Evolutionary conservation across 92 coral and sea anemone genomes (phyloP), one percentile per base, ranked within the genome.

Genomic region (Phenganax marumi): DNA sequence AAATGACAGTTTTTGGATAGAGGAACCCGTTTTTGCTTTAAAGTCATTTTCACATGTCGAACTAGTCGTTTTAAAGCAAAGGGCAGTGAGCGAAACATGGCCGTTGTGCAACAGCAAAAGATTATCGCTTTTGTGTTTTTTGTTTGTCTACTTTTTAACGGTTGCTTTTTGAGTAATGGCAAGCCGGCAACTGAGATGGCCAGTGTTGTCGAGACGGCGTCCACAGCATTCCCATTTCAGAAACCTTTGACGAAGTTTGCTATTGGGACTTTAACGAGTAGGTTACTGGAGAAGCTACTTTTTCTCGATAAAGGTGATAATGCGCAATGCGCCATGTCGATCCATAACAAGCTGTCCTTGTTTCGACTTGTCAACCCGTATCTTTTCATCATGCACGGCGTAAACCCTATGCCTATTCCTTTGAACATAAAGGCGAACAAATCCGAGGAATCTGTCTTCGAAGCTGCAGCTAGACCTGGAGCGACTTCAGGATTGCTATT

Each of bases 401-500:
- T 43, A 18, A 82, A 52, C 51, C 22, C 80, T 26, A 8, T 74
- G 53, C 85, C 85, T 14, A 24, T 62, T 21, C 85, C 85, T 49
- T 10, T 82, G 60, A 82, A 70, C 50, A 71, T 82, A 49, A 52
- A 39, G 22, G 48, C 68, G 21, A 82, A 61, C 26, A 50, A 76
- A 26, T 70, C 80, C 52, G 85, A 70, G 19, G 78, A 70, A 70
- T 58, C 51, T 52, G 53, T 66, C 33, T 48, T 82, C 23, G 69
- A 82, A 51, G 85, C 85, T n/a, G 64, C 62, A 17, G 21, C 52
- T 14, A n/a, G 58, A 50, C 52, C 52, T 24, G 80, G 85, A 16
- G 85, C 66, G 26, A 82, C 80, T 18, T 82, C 85, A 22, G 85
- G 85, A 54, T 66, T 82, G 73, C 78, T 82, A 14, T 82, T 70